A percentile compares a stretch with the other conserved stretches of the same genome.
Evolutionary conservation across 2,797 vertebrate genomes (phyloP).

Genomic region (Rhinoraja longicauda): DNA sequence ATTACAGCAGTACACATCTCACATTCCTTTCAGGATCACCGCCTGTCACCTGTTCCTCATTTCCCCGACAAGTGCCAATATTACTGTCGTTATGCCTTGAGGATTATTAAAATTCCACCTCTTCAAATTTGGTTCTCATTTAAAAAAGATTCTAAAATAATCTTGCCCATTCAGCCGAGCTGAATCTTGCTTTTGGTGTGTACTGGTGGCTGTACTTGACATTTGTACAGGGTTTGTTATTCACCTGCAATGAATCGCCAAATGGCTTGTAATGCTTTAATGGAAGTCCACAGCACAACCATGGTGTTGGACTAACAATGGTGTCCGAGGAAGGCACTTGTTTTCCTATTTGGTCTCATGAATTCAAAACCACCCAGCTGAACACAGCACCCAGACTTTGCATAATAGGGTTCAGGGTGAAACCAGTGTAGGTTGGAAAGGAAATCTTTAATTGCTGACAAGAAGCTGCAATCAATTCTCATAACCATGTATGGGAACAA

Average conservation of each 20-base stretch:
- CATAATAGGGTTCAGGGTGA: not conserved
- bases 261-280: not conserved
- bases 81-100: not conserved
- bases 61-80: not conserved
- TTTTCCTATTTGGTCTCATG: not conserved
- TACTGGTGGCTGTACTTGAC: too few species aligned
- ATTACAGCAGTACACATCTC: not conserved
- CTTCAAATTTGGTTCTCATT: not conserved
- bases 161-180: not conserved
- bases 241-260: too few species aligned
- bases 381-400: not conserved
- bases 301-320: not conserved
- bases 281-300: not conserved
- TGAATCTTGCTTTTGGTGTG: not conserved
- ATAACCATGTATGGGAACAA: not conserved
- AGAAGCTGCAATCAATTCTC: not conserved
- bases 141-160: not conserved
- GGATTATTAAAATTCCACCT: not conserved
- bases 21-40: not conserved
- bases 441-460: not conserved
- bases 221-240: not conserved
- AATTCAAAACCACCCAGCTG: not conserved
- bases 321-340: not conserved
- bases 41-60: not conserved
- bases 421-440: not conserved